Evolutionary conservation across 2,797 vertebrate genomes (phyloP).

Genomic region (Pseudochirops corinnae): DNA sequence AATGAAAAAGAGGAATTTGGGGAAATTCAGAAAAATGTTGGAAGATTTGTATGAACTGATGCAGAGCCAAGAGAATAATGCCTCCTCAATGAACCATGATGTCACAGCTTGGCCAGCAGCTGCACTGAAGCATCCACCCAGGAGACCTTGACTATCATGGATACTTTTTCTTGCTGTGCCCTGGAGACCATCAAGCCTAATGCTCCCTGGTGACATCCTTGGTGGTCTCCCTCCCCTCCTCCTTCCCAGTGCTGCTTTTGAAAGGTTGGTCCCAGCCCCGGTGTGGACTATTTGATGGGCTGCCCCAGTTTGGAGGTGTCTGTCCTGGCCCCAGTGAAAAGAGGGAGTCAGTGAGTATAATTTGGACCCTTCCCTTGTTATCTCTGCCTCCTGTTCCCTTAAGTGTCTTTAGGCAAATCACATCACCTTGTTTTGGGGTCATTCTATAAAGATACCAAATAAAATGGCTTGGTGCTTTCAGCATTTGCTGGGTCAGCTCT

Average conservation of each 20-base stretch:
- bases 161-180: neutral
- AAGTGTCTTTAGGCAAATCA: neutral
- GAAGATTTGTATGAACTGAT: neutral
- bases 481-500: neutral
- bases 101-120: neutral
- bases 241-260: neutral
- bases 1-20: neutral
- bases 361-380: neutral
- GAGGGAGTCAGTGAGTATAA: neutral
- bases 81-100: neutral
- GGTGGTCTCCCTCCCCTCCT: neutral
- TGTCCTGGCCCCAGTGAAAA: neutral
- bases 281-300: neutral
- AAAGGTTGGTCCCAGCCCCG: neutral
- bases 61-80: neutral
- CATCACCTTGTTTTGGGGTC: neutral
- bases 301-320: neutral
- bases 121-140: neutral
- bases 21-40: neutral
- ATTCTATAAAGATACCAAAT: neutral
- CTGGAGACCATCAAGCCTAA: neutral
- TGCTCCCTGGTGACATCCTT: neutral
- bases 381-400: neutral
- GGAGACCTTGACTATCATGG: neutral
- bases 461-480: neutral